These are phyloP conservation scores for Aphaenogaster floridana DNA, from an alignment of 1,140 invertebrate genomes.

Conservation along the genomic window DNA sequence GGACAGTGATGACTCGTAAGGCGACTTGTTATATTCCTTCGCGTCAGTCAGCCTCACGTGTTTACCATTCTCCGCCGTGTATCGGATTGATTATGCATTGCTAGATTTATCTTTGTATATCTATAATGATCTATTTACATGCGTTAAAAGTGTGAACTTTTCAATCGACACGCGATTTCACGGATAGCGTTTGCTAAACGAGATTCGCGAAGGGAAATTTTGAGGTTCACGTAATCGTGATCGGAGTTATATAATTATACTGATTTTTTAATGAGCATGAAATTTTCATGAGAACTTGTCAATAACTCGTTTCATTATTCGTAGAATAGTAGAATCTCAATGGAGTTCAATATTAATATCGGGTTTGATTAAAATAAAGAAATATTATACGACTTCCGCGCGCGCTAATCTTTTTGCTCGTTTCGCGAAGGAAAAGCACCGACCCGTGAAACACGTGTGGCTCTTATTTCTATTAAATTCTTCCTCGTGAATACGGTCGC, in stretches of 20 bases:
- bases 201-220: neutral
- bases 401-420: constrained; percentile 14
- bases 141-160: neutral
- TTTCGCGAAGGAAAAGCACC: constrained; percentile 38
- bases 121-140: neutral
- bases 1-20: constrained; percentile 55
- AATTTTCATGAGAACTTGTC: neutral
- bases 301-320: neutral
- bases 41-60: neutral
- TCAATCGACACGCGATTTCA: neutral
- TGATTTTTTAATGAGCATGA: neutral
- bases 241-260: neutral
- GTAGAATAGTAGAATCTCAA: neutral
- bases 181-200: neutral
- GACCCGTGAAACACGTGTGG: constrained; percentile 54
- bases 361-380: constrained; percentile 22
- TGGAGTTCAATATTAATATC: neutral
- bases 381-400: constrained; percentile 26
- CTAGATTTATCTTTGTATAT: neutral
- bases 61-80: neutral
- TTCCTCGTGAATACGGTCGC: constrained; percentile 60
- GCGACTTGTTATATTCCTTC: constrained; percentile 26
- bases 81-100: constrained; percentile 33
- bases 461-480: constrained; percentile 72
- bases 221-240: neutral